A percentile compares a stretch with the other conserved stretches of the same genome.
phyloP scores from a whole-genome alignment of 2,888 invertebrate genomes.

The Drosophila acutilabella region DNA sequence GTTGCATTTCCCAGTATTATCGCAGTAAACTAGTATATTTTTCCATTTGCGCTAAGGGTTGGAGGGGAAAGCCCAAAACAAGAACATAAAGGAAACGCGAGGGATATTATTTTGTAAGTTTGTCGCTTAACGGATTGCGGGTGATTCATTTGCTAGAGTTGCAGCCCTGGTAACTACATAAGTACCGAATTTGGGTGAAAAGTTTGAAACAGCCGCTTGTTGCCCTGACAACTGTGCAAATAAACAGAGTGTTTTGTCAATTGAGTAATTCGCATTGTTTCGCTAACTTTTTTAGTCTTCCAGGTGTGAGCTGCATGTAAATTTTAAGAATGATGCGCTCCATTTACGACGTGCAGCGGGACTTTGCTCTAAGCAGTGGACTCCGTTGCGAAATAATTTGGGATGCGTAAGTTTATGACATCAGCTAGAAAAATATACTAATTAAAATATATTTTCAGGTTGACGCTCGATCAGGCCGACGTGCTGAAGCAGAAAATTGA shows the following conservation, averaged over 20 bases:
- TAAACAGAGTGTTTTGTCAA: constrained; percentile 1
- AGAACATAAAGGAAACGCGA: too few relatives aligned
- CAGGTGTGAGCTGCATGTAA: background rate
- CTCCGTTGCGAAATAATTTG: constrained; percentile 76
- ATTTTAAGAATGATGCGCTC: constrained; percentile 55
- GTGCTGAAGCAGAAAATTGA: constrained; percentile 62
- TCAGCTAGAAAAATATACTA: background rate
- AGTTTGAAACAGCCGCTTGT: constrained; percentile 9
- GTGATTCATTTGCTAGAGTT: background rate
- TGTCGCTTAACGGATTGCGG: too few relatives aligned
- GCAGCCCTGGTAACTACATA: background rate
- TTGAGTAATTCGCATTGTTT: constrained; percentile 2
- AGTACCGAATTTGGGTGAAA: constrained; percentile 1
- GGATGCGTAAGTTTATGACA: constrained; percentile 72
- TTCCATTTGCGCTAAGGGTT: too few relatives aligned
- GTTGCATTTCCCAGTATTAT: too few relatives aligned
- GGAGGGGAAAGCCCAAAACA: too few relatives aligned
- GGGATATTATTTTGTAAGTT: too few relatives aligned
- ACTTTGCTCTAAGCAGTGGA: constrained; percentile 72
- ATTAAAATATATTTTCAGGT: constrained; percentile 18
- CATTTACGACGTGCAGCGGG: constrained; percentile 73
- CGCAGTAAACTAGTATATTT: too few relatives aligned
- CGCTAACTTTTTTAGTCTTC: constrained; percentile 1
- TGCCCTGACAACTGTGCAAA: constrained; percentile 25
- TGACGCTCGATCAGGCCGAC: constrained; percentile 61